Base-by-base conservation (phyloP, 2,113 vertebrate genomes). In the Psittacus erithacus region DNA sequence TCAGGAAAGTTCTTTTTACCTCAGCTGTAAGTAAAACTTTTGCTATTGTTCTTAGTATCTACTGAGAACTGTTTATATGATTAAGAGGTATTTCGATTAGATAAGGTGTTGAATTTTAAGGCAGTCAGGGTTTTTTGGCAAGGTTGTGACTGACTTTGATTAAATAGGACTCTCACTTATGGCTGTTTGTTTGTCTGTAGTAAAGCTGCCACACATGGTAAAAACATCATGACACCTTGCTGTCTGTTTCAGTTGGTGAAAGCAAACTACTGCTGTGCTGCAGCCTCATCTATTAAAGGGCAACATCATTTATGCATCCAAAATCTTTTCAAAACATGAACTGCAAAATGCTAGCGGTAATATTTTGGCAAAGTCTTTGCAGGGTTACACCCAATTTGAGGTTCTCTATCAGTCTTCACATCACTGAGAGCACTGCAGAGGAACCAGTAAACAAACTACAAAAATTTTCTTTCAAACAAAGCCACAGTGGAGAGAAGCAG, bases 381-480 rank as follows among this genome's bases (percentile, higher is more conserved):
- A 88, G 81, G 83, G 94, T 83, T 95, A 92, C 94, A 80, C 94
- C 94, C 94, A 91, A 6, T 43, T 43, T 50, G 69, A 91, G 60
- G 76, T 75, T 81, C 86, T 89, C 62, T 86, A 64, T 92, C 81
- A 57, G 77, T 43, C 77, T 91, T 62, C 64, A 27, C 83, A 68
- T 76, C 13, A 5, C 79, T 88, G 88, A 81, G 31, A 91, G 41
- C 60, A 88, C 27, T 43, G 50, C 69, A 77, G 77, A 70, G 68
- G 22, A 85, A 76, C 39, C 65, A 85, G 39, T 59, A 55, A 88
- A 64, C 49, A 94, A 92, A 88, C 46, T 46, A 74, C 60, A 82
- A n/a, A 22, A 49, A 44, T 11, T 83, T 59, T 50, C 47, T 88
- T 73, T 65, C 38, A 44, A 41, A 7, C 68, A 68, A 70, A 69